Conservation (phyloP, 2,888 invertebrate species). For the Callimorpha dominula region DNA sequence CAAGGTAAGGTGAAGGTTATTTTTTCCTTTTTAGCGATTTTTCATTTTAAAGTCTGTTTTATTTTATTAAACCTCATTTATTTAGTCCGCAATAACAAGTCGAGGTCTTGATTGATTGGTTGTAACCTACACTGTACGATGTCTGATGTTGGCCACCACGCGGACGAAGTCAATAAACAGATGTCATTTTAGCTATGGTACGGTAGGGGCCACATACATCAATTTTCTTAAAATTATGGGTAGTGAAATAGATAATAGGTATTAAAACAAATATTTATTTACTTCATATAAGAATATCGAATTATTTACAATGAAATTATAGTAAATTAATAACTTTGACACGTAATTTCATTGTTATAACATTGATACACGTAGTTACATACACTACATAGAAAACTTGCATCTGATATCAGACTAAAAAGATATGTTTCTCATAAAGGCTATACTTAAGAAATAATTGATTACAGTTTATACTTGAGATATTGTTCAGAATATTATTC, state of each 20-base stretch:
- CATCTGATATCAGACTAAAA: slow-evolving; percentile 82
- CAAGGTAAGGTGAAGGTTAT: no score
- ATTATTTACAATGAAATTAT: slow-evolving; percentile 86
- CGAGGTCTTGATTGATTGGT: no score
- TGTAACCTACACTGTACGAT: no score
- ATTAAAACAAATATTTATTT: slow-evolving; percentile 87
- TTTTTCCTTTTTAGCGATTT: no score
- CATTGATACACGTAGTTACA: slow-evolving; percentile 79
- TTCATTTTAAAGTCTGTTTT: no score
- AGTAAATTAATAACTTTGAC: slow-evolving; percentile 76
- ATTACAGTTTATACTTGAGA: slow-evolving; percentile 73
- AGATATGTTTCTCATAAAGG: slow-evolving; percentile 82
- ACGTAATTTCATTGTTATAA: slow-evolving; percentile 84
- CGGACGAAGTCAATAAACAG: neutral
- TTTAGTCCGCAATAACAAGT: no score
- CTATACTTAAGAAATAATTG: slow-evolving; percentile 83
- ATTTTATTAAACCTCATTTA: no score
- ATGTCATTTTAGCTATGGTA: neutral
- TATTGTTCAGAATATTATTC: slow-evolving; percentile 83
- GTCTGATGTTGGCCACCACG: no score
- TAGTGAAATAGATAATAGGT: slow-evolving; percentile 65
- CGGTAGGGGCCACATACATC: no score
- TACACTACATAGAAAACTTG: slow-evolving; percentile 87
- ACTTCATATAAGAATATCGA: slow-evolving; percentile 84
- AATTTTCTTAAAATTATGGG: slow-evolving; percentile 9